These are phyloP conservation scores for Proterorhinus semilunaris DNA, from an alignment of 2,113 vertebrate genomes.

Conservation along the genomic window DNA sequence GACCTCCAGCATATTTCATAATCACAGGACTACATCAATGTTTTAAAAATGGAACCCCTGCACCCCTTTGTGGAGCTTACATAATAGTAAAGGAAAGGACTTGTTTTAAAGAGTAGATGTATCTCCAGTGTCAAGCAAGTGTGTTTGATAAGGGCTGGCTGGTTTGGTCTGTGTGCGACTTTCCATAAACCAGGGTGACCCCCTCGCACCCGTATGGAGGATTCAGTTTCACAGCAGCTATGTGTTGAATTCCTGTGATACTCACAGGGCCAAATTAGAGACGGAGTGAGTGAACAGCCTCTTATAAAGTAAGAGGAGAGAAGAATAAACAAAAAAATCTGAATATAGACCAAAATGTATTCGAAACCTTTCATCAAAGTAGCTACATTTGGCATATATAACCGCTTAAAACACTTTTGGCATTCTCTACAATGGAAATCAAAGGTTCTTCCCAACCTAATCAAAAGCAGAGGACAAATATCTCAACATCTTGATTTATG, in stretches of 20 bases:
- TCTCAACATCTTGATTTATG: too few species aligned
- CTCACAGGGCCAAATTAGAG: slow-evolving; percentile 42
- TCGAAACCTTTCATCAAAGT: too few species aligned
- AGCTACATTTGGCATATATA: too few species aligned
- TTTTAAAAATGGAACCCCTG: background rate
- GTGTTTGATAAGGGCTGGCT: slow-evolving; percentile 27
- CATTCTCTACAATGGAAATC: too few species aligned
- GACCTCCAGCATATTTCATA: slow-evolving; percentile 42
- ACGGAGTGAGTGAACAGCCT: slow-evolving; percentile 38
- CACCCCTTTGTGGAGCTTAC: slow-evolving; percentile 31
- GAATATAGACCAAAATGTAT: too few species aligned
- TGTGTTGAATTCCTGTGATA: slow-evolving; percentile 42
- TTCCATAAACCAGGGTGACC: slow-evolving; percentile 50
- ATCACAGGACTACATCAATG: slow-evolving; percentile 60
- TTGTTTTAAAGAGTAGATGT: slow-evolving; percentile 21
- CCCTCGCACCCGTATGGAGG: slow-evolving; percentile 36
- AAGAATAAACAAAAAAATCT: slow-evolving; percentile 13
- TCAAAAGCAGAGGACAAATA: too few species aligned
- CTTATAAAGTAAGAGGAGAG: slow-evolving; percentile 7
- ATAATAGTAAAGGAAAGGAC: slow-evolving; percentile 22
- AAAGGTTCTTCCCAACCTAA: too few species aligned
- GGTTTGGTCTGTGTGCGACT: slow-evolving; percentile 24
- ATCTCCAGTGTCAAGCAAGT: slow-evolving; percentile 15
- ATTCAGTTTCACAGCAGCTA: slow-evolving; percentile 59
- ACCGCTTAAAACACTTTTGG: too few species aligned